Evolutionary conservation across 2,113 vertebrate genomes (phyloP), one percentile per base, ranked within the genome.

Genomic region (Pseudonaja textilis): DNA sequence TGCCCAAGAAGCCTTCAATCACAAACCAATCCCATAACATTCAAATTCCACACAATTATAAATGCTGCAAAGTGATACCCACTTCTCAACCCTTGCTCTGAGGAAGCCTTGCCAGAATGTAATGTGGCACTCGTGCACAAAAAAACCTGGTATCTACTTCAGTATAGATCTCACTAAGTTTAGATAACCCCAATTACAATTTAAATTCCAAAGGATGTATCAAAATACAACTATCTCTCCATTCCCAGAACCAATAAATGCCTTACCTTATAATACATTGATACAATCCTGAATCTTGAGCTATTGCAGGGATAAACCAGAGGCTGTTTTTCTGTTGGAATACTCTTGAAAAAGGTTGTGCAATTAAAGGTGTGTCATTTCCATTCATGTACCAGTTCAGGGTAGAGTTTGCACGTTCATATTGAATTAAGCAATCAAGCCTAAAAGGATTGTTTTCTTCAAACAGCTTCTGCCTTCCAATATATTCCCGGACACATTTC

Each of bases 341-440:
- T 92, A 97, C 85, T 47, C 96, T 96, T 8, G 96, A 95, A 0
- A 93, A 56, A 92, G 91, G 88, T 2, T 96, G 90, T 6, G 2
- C 34, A 90, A 69, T 92, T 50, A 97, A 3, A 96, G 89, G 91
- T 90, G 96, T 93, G 42, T 92, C 26, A 93, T 93, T 1, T 52
- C 94, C 95, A 34, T 93, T 92, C 93, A 95, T 92, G 92, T 98
- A 98, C 98, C 98, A 99, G 22, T 81, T 96, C 86, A 98, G 90
- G 85, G 94, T 97, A 61, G 25, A 91, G 81, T 69, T 85, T 64
- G 55, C 18, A 18, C 14, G 74, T 42, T 90, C 34, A 52, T 26
- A 42, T 22, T 3, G 5, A 23, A 20, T 23, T 52, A 9, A 16
- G 39, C 93, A 93, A 14, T 87, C 26, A 74, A 90, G 45, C 22